phyloP scores from a whole-genome alignment of 2,888 invertebrate species.

The Pocota personata region DNA sequence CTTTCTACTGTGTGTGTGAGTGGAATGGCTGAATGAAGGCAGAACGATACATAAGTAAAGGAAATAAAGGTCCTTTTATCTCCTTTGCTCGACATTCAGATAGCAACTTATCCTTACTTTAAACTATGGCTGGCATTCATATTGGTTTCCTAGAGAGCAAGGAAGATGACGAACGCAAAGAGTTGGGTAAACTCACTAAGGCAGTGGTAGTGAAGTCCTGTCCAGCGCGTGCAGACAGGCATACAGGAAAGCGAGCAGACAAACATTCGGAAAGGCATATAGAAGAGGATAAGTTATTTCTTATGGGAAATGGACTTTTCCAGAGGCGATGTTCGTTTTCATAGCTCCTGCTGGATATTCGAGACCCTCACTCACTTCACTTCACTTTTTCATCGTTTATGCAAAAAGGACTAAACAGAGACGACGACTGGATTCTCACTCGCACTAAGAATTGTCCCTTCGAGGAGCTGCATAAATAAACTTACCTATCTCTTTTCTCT shows the following conservation, averaged over 20 bases:
- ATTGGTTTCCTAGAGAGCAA: neutral
- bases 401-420: constrained; percentile 48
- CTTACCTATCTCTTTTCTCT: constrained; percentile 3
- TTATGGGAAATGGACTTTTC: constrained; percentile 46
- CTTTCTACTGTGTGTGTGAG: neutral
- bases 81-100: constrained; percentile 28
- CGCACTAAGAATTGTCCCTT: neutral
- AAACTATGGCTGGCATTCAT: constrained; percentile 21
- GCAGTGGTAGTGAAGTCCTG: constrained; percentile 19
- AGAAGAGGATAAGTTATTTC: constrained; percentile 41
- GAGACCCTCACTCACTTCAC: neutral
- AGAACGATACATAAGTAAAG: constrained; percentile 27
- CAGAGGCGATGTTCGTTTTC: constrained; percentile 42
- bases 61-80: constrained; percentile 23
- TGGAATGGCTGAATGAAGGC: constrained; percentile 17
- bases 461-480: constrained; percentile 53
- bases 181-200: constrained; percentile 25
- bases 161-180: neutral
- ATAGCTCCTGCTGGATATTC: constrained; percentile 16
- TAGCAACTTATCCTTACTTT: constrained; percentile 20
- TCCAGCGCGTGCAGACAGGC: neutral
- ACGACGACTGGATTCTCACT: neutral
- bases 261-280: constrained; percentile 28
- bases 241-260: constrained; percentile 22
- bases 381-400: constrained; percentile 45